phyloP scores from a whole-genome alignment of 2,113 vertebrate species.

The Sylvia atricapilla region DNA sequence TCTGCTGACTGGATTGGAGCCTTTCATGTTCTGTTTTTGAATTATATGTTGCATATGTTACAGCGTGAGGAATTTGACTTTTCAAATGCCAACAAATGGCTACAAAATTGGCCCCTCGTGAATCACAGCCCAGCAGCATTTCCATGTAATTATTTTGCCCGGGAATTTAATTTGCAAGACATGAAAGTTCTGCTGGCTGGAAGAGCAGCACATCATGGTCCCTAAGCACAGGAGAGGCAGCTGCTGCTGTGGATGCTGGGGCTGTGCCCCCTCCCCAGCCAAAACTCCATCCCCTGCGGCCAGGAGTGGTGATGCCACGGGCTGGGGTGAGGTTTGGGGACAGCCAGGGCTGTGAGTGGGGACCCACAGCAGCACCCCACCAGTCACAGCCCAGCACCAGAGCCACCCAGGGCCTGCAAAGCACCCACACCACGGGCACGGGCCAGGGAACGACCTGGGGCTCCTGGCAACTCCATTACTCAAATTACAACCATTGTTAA shows the following conservation, averaged over 20 bases:
- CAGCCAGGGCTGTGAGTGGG: background rate
- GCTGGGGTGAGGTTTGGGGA: background rate
- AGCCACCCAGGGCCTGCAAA: background rate
- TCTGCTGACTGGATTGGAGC: background rate
- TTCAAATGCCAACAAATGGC: constrained; percentile 69
- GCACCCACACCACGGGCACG: accelerated
- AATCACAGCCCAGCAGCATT: constrained; percentile 66
- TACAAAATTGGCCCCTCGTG: constrained; percentile 72
- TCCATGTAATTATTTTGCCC: constrained; percentile 72
- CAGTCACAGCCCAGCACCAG: background rate
- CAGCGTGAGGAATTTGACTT: constrained; percentile 63
- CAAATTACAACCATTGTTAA: too few species aligned
- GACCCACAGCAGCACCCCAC: background rate
- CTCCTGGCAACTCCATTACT: accelerated
- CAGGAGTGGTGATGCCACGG: background rate
- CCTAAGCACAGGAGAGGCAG: constrained; percentile 19
- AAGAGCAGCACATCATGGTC: constrained; percentile 57
- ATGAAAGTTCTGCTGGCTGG: constrained; percentile 60
- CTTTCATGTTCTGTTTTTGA: constrained; percentile 59
- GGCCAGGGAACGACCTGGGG: background rate
- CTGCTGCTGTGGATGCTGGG: background rate
- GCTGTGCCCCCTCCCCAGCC: background rate
- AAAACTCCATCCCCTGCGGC: background rate
- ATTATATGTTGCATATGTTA: constrained; percentile 44
- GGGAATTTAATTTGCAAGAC: constrained; percentile 69